Evolutionary conservation across 2,888 invertebrate genomes (phyloP).

Genomic region (Labia minor): DNA sequence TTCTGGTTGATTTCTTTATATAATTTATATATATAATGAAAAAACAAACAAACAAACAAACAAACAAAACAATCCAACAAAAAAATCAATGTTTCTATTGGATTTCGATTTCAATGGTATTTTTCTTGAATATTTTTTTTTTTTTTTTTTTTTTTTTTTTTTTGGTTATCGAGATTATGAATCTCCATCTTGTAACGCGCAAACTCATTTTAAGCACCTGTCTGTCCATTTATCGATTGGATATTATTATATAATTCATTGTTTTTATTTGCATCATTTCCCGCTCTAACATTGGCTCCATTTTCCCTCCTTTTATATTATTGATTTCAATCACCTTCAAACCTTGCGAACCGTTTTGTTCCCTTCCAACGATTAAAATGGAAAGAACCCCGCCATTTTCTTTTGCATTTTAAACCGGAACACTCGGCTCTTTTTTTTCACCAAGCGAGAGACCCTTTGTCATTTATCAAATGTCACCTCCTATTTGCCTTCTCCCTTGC

Average conservation of each 20-base stretch:
- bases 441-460: neutral
- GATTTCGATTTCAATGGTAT: no score
- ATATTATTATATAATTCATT: conserved; percentile 8
- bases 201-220: conserved; percentile 1
- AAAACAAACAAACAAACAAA: no score
- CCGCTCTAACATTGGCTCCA: neutral
- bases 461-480: neutral
- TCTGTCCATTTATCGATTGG: neutral
- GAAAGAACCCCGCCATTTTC: neutral
- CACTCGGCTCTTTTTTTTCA: no score
- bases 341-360: no score
- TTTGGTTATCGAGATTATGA: no score
- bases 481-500: neutral
- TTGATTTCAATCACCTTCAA: neutral
- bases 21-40: no score
- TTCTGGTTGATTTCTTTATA: no score
- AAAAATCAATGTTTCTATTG: no score
- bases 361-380: neutral
- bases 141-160: neutral
- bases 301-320: neutral
- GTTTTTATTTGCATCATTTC: neutral
- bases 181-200: neutral
- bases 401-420: neutral
- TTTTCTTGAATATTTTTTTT: no score
- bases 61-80: no score